Conservation (phyloP, 2,797 vertebrate species). For the Tokudaia tokunoshimensis region DNA sequence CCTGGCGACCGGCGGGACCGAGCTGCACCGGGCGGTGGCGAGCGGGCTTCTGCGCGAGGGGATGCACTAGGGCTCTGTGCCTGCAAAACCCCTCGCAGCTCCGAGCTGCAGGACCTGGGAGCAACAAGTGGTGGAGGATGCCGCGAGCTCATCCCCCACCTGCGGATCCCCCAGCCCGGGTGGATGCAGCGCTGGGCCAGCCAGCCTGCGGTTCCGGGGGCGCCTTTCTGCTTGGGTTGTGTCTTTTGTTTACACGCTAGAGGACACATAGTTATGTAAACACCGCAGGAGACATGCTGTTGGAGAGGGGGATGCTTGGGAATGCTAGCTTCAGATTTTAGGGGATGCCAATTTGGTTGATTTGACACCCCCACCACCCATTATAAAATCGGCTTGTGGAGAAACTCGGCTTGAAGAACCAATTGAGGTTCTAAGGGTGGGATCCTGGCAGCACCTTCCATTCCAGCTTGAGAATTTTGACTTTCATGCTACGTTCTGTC, state of each 20-base stretch:
- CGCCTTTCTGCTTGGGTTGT: conserved; percentile 64
- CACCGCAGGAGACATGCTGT: conserved; percentile 79
- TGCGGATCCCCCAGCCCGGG: conserved; percentile 64
- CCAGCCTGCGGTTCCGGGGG: not conserved
- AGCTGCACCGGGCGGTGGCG: not conserved
- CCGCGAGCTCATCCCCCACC: conserved; percentile 75
- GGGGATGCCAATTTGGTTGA: not conserved
- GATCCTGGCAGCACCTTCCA: conserved; percentile 58
- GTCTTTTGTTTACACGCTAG: conserved; percentile 85
- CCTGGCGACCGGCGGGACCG: not conserved
- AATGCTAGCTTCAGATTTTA: conserved; percentile 24
- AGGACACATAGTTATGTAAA: conserved; percentile 85
- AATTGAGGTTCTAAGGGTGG: not conserved
- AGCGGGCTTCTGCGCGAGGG: conserved; percentile 37
- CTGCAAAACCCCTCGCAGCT: conserved; percentile 68
- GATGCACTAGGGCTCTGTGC: conserved; percentile 64
- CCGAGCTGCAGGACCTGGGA: conserved; percentile 76
- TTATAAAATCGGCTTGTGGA: not conserved
- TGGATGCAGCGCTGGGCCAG: not conserved
- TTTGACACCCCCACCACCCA: not conserved
- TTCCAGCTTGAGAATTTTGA: conserved; percentile 60
- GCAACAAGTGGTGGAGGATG: conserved; percentile 83
- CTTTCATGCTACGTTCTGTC: conserved; percentile 45
- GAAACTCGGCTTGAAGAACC: conserved; percentile 17
- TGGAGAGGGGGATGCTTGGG: conserved; percentile 39